Percentiles rank a stretch among this genome's conserved stretches.
Conservation (phyloP, 2,113 vertebrate species). For the Atractosteus spatula region DNA sequence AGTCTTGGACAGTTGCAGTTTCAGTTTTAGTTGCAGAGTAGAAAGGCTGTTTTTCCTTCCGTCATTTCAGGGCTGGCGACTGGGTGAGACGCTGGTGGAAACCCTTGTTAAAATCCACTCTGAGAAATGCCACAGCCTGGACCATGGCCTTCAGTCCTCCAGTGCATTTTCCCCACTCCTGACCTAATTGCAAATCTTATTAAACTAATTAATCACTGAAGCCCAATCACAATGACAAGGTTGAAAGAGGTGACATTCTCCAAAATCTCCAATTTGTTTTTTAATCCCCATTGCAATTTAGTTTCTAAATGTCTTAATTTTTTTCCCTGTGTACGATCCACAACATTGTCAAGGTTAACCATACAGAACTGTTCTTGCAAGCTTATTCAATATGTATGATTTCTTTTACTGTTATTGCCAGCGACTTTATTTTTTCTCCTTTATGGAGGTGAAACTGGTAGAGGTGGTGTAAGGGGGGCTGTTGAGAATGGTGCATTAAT, state of each 20-base stretch:
- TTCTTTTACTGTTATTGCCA: constrained; percentile 65
- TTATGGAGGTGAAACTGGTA: constrained; percentile 51
- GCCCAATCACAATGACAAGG: constrained; percentile 83
- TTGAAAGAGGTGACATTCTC: constrained; percentile 81
- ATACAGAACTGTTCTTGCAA: constrained; percentile 36
- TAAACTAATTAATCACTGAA: constrained; percentile 85
- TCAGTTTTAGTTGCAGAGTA: neutral
- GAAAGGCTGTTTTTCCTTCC: neutral
- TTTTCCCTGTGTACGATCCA: constrained; percentile 60
- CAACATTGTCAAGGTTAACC: constrained; percentile 75
- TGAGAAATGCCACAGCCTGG: neutral
- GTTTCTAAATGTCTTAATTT: constrained; percentile 60
- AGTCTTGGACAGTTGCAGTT: neutral
- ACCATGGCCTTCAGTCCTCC: neutral
- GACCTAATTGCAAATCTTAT: constrained; percentile 78
- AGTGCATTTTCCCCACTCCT: constrained; percentile 53
- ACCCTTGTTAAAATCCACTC: neutral
- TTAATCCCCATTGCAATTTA: constrained; percentile 66
- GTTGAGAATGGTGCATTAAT: constrained; percentile 86
- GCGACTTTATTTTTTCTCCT: constrained; percentile 28
- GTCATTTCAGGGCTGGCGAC: neutral
- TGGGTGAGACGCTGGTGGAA: neutral
- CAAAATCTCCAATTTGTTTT: constrained; percentile 66
- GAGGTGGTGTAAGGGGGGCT: constrained; percentile 29
- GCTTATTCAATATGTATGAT: constrained; percentile 80